phyloP scores from a whole-genome alignment of 2,113 vertebrate species.

The Forbesichthys agassizii region DNA sequence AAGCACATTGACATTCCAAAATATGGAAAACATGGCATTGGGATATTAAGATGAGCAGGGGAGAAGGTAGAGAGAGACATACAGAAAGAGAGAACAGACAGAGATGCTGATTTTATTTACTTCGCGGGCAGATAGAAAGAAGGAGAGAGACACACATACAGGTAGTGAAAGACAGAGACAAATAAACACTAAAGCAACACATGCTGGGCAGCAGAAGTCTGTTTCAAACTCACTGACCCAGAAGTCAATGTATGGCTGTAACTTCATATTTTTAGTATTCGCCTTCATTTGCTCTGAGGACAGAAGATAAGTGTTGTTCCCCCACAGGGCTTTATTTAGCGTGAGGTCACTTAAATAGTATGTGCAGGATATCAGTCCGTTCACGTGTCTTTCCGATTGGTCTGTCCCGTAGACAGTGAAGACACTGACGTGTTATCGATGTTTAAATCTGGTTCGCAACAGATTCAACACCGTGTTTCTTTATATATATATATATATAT shows the following conservation, averaged over 20 bases:
- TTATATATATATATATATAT: no score
- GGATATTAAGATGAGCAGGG: conserved; percentile 16
- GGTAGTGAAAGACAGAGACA: conserved; percentile 19
- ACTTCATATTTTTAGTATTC: conserved; percentile 60
- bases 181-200: conserved; percentile 68
- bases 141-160: conserved; percentile 33
- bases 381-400: conserved; percentile 29
- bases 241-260: conserved; percentile 76
- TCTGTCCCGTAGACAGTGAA: conserved; percentile 31
- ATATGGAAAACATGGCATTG: conserved; percentile 66
- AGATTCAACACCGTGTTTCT: conserved; percentile 35
- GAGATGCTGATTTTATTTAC: conserved; percentile 51
- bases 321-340: conserved; percentile 1
- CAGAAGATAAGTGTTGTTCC: background rate
- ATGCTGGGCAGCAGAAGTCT: conserved; percentile 67
- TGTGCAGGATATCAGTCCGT: conserved; percentile 8
- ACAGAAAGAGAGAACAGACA: conserved; percentile 7
- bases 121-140: conserved; percentile 27
- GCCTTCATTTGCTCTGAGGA: conserved; percentile 19
- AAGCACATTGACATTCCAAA: conserved; percentile 83
- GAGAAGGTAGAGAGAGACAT: conserved; percentile 9
- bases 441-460: conserved; percentile 47
- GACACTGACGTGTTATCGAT: conserved; percentile 15
- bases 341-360: conserved; percentile 17
- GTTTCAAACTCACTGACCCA: conserved; percentile 62